Percentiles rank a stretch among this genome's conserved stretches.
Conservation (phyloP, 2,113 vertebrate genomes). For the Lagenorhynchus albirostris region DNA sequence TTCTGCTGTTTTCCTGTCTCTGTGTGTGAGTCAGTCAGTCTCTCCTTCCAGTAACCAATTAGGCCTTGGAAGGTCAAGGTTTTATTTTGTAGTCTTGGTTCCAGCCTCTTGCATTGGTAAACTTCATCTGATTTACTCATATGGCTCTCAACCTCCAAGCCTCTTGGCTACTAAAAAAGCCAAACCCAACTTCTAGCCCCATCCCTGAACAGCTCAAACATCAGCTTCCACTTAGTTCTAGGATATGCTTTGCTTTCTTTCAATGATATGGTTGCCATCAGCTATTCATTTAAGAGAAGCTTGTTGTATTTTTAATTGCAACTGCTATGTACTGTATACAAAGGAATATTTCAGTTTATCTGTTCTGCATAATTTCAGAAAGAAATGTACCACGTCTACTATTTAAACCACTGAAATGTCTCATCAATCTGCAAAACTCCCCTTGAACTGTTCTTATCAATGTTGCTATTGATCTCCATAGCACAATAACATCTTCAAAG, state of each 20-base stretch:
- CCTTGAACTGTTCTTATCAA: neutral
- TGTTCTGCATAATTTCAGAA: neutral
- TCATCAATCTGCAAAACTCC: neutral
- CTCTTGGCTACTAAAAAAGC: neutral
- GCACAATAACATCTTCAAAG: neutral
- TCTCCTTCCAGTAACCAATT: neutral
- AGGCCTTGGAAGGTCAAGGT: neutral
- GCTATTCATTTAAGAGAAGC: neutral
- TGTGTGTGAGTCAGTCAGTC: neutral
- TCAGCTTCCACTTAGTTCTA: neutral
- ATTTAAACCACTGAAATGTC: neutral
- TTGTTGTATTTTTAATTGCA: neutral
- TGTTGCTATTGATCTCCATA: neutral
- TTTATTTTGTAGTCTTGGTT: neutral
- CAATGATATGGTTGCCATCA: neutral
- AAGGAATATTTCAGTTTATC: neutral
- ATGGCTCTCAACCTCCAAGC: neutral
- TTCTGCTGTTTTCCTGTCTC: neutral
- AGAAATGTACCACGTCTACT: neutral
- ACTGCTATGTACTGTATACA: neutral
- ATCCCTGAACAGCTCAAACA: neutral
- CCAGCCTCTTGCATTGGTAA: neutral
- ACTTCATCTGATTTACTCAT: neutral
- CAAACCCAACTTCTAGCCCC: neutral
- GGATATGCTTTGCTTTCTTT: neutral